Evolutionary conservation across 2,888 invertebrate species (phyloP).

Genomic region (Oligia latruncula): DNA sequence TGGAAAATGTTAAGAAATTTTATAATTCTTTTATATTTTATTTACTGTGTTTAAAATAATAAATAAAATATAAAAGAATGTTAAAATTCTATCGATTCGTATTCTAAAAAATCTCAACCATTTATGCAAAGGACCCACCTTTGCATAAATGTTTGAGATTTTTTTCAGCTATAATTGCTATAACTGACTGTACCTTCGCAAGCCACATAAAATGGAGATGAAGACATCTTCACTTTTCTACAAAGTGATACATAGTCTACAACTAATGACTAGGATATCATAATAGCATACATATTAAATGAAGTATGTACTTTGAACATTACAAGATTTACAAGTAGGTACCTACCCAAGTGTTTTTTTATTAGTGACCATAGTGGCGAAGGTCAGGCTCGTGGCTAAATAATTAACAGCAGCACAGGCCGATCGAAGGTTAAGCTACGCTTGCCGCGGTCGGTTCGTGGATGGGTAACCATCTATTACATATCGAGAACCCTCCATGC

Average conservation of each 20-base stretch:
- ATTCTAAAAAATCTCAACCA: too few relatives aligned
- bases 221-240: not conserved
- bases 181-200: too few relatives aligned
- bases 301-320: slow-evolving; percentile 26
- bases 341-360: not conserved
- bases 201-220: not conserved
- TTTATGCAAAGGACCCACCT: too few relatives aligned
- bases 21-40: too few relatives aligned
- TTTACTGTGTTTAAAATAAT: too few relatives aligned
- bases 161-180: too few relatives aligned
- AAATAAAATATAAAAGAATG: too few relatives aligned
- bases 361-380: slow-evolving; percentile 13
- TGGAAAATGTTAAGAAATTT: too few relatives aligned
- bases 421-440: not conserved
- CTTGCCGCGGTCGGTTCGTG: not conserved
- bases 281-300: slow-evolving; percentile 22
- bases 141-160: too few relatives aligned
- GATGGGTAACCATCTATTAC: not conserved
- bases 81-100: too few relatives aligned
- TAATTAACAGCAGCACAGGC: not conserved
- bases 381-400: slow-evolving; percentile 19
- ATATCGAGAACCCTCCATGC: not conserved
- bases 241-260: not conserved
- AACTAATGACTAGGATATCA: not conserved
- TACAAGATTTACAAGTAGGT: slow-evolving; percentile 1